Percentiles rank a stretch among this genome's conserved stretches.
Conservation (phyloP, 1,140 invertebrate species). For the Adelges cooleyi region DNA sequence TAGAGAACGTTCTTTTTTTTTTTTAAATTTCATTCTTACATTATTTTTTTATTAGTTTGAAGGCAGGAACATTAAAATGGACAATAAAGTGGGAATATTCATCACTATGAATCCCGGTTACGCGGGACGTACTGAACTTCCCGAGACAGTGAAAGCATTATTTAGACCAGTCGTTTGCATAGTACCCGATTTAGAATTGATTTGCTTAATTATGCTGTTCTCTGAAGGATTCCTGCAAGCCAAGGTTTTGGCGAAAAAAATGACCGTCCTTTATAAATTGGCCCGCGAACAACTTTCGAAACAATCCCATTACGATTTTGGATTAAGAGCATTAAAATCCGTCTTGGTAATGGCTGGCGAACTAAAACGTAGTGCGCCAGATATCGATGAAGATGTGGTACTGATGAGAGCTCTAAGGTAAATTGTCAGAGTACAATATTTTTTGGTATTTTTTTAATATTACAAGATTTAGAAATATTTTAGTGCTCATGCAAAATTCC, state of each 20-base stretch:
- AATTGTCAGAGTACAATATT: too few relatives aligned
- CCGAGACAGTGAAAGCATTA: conserved; percentile 79
- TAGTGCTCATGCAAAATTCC: too few relatives aligned
- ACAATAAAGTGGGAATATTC: conserved; percentile 77
- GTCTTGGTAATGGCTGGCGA: conserved; percentile 81
- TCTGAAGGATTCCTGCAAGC: conserved; percentile 55
- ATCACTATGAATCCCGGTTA: conserved; percentile 92
- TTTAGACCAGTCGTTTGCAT: conserved; percentile 84
- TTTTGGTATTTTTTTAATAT: too few relatives aligned
- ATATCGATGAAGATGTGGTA: conserved; percentile 69
- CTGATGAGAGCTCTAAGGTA: conserved; percentile 66
- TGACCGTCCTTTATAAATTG: conserved; percentile 78
- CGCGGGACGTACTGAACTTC: conserved; percentile 75
- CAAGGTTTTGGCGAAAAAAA: conserved; percentile 71
- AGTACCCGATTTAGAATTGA: conserved; percentile 76
- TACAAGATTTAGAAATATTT: too few relatives aligned
- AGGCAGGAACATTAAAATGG: conserved; percentile 65
- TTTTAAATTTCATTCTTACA: too few relatives aligned
- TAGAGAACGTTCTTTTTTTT: too few relatives aligned
- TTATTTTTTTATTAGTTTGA: conserved; percentile 53
- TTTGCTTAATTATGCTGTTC: conserved; percentile 82
- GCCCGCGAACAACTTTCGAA: conserved; percentile 77
- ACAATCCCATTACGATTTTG: conserved; percentile 89
- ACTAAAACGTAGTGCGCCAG: conserved; percentile 55
- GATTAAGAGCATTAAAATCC: conserved; percentile 74